These are phyloP conservation scores for Akabosia matsudoensis DNA, from an alignment of 1,140 invertebrate genomes.

Conservation along the genomic window DNA sequence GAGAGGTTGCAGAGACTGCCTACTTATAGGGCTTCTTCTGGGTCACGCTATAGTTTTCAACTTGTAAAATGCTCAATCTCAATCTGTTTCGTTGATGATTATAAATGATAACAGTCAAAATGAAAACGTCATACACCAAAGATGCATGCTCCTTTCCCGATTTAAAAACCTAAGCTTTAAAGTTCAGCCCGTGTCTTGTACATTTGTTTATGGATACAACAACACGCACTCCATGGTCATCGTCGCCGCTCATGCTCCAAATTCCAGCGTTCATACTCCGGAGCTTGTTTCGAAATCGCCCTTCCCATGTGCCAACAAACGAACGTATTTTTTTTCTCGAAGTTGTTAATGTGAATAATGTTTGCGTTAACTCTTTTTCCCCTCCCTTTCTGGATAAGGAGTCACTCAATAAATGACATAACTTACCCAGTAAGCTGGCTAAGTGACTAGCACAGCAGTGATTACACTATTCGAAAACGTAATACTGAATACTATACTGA, in stretches of 20 bases:
- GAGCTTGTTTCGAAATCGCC: not conserved
- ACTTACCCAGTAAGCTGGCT: not conserved
- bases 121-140: not conserved
- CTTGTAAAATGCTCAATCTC: not conserved
- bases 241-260: not conserved
- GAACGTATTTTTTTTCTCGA: not conserved
- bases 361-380: not conserved
- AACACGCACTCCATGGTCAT: not conserved
- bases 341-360: not conserved
- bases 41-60: not conserved
- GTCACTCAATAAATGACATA: too few relatives aligned
- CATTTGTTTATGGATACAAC: too few relatives aligned
- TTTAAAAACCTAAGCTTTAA: too few relatives aligned
- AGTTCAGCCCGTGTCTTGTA: too few relatives aligned
- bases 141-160: not conserved
- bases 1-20: not conserved
- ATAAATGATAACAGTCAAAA: slow-evolving; percentile 14
- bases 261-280: not conserved
- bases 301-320: not conserved
- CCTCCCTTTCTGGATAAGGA: not conserved
- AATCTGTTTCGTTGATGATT: not conserved
- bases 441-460: not conserved
- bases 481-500: too few relatives aligned
- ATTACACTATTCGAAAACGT: too few relatives aligned
- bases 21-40: not conserved